phyloP scores from a whole-genome alignment of 23 tunicate genomes.

The Corella eumyota region DNA sequence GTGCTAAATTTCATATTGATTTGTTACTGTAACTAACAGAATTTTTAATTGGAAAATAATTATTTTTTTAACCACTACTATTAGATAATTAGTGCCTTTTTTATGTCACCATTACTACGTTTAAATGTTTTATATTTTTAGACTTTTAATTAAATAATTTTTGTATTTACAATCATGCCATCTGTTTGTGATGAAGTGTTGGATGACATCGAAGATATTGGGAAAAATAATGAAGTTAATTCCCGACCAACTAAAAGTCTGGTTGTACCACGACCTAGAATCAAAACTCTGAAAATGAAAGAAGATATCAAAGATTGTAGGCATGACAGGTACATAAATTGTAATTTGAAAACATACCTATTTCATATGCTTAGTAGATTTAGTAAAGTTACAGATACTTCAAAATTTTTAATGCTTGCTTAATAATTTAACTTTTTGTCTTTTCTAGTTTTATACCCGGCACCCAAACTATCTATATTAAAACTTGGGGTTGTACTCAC shows the following conservation, averaged over 20 bases:
- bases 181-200: constrained; percentile 9
- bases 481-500: constrained; percentile 99
- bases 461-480: constrained; percentile 59
- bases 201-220: constrained; percentile 54
- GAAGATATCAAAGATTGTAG: too few relatives aligned
- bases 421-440: neutral
- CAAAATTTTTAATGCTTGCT: neutral
- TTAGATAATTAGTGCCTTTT: too few relatives aligned
- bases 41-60: too few relatives aligned
- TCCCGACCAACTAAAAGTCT: neutral
- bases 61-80: too few relatives aligned
- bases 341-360: too few relatives aligned
- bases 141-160: neutral
- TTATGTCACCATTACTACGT: neutral
- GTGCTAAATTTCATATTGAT: too few relatives aligned
- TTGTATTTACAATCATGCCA: constrained; percentile 12
- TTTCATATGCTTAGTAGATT: neutral
- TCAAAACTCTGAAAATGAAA: too few relatives aligned
- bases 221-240: neutral
- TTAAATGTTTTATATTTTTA: neutral
- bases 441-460: constrained; percentile 63
- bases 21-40: too few relatives aligned
- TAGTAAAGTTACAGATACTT: neutral
- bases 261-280: constrained; percentile 2
- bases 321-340: too few relatives aligned